Base-by-base conservation (phyloP, 2,888 invertebrate species). In the Ophion ellenae region DNA sequence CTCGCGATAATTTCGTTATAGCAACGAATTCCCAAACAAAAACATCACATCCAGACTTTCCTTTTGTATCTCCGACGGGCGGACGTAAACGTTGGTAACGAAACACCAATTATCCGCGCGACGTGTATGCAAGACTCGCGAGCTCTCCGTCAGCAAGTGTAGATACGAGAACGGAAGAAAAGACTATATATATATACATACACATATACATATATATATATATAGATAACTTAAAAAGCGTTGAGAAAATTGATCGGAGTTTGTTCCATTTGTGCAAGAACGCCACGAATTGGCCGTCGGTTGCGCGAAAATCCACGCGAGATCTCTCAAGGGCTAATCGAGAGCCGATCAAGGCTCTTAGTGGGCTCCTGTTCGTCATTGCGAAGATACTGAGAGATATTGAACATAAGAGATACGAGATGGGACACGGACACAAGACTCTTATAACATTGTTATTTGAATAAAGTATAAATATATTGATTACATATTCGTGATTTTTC, bases 391-490 rank as follows among this genome's bases (percentile, higher is more conserved):
- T 28, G n/a, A 75, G 7, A 75, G 63, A 64, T 47, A 74, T 63
- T 66, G 71, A 61, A 86, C 69, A 69, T 66, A 87, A 89, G 89
- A 90, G 88, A 90, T 89, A 84, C 82, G 86, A 77, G 84, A 89
- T 88, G 86, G 88, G 87, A 87, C 83, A 88, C 81, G 85, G 89
- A 88, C n/a, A 89, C 87, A 87, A 88, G 88, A 87, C 87, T 89
- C 86, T 85, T 90, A 91, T 91, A 89, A 91, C 85, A 89, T 88
- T 92, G 91, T 92, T 92, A 92, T 88, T 90, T 88, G 87, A 92
- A 92, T 90, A 90, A 92, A 87, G 89, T 89, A 89, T 86, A 75
- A 89, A 90, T 91, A 90, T 90, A 91, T 91, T 91, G 87, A 91
- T 88, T 89, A 86, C 71, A 69, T 78, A 36, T 66, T 67, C 57